Evolutionary conservation across 2,113 vertebrate species (phyloP).

Genomic region (Platysternon megacephalum): DNA sequence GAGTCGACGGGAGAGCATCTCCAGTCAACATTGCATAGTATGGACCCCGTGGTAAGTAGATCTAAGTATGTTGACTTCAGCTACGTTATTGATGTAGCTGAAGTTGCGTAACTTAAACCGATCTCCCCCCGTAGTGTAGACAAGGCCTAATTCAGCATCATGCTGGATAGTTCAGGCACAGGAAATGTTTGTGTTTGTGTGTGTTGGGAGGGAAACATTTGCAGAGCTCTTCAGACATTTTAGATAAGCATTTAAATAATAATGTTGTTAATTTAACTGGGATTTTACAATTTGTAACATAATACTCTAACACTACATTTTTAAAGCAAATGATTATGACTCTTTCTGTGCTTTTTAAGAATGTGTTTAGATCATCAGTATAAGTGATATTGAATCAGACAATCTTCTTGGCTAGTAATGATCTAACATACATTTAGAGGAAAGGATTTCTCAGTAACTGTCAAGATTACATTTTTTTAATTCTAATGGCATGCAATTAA

Average conservation of each 20-base stretch:
- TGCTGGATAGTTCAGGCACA: background rate
- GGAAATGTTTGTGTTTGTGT: background rate
- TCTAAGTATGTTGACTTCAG: too few relatives aligned
- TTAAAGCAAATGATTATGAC: conserved; percentile 22
- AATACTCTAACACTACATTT: background rate
- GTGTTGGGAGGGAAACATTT: background rate
- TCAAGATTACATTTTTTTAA: background rate
- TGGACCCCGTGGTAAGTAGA: too few relatives aligned
- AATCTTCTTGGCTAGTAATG: background rate
- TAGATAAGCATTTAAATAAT: conserved; percentile 7
- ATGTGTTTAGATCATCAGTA: background rate
- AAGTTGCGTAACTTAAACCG: too few relatives aligned
- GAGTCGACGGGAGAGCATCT: too few relatives aligned
- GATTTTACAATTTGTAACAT: background rate
- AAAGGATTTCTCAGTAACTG: background rate
- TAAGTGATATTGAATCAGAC: background rate
- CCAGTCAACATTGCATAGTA: too few relatives aligned
- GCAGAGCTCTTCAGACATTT: background rate
- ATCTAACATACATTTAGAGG: background rate
- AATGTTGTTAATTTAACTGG: background rate
- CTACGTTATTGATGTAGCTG: too few relatives aligned
- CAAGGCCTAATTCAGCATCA: background rate
- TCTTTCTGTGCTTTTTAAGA: background rate
- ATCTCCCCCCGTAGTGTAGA: too few relatives aligned
- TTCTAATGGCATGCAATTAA: background rate